phyloP scores from a whole-genome alignment of 2,113 vertebrate genomes.

The Leucoraja erinaceus region DNA sequence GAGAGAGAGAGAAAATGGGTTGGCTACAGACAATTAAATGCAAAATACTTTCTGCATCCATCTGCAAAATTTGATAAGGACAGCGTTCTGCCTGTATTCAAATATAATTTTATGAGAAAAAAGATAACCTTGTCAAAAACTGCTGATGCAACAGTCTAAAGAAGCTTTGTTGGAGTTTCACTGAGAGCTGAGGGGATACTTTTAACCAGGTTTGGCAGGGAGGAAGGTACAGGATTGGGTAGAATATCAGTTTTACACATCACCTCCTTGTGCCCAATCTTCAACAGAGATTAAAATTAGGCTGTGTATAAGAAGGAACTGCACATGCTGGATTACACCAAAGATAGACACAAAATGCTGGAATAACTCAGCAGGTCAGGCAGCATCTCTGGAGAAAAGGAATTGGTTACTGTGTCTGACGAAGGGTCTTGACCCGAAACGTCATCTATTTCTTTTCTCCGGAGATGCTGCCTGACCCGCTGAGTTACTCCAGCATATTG shows the following conservation, averaged over 20 bases:
- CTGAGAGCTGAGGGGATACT: background rate
- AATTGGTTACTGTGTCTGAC: too few relatives aligned
- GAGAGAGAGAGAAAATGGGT: background rate
- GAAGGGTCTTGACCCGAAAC: too few relatives aligned
- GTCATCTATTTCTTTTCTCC: too few relatives aligned
- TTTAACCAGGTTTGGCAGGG: background rate
- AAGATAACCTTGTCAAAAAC: background rate
- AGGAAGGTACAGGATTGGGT: background rate
- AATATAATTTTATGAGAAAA: background rate
- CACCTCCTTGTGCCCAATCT: too few relatives aligned
- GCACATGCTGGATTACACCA: too few relatives aligned
- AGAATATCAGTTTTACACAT: background rate
- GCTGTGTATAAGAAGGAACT: too few relatives aligned
- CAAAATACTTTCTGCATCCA: background rate
- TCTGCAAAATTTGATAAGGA: background rate
- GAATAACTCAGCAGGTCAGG: too few relatives aligned
- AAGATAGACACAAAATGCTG: too few relatives aligned
- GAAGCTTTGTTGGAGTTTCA: background rate
- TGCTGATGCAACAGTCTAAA: background rate
- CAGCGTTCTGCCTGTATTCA: background rate
- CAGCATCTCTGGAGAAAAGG: too few relatives aligned
- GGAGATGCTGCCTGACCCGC: too few relatives aligned
- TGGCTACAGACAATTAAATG: background rate
- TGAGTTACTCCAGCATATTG: too few relatives aligned
- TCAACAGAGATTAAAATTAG: too few relatives aligned